Evolutionary conservation across 2,888 invertebrate genomes (phyloP).

Genomic region (Nemurella pictetii): DNA sequence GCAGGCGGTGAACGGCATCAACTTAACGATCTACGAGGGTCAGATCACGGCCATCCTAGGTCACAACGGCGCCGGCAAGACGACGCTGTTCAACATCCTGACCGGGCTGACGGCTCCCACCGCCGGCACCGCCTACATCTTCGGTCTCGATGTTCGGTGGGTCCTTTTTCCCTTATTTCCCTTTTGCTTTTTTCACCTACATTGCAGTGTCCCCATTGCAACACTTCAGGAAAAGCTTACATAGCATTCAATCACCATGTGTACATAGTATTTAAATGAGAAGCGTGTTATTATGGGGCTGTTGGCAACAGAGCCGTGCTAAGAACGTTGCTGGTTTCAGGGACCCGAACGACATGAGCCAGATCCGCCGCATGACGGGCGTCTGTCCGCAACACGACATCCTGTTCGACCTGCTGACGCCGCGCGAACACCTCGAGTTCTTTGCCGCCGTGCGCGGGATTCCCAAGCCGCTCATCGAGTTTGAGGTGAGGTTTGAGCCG

Average conservation of each 20-base stretch:
- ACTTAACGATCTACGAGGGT: conserved; percentile 80
- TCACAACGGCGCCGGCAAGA: conserved; percentile 87
- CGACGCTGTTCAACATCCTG: conserved; percentile 81
- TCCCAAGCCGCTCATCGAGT: conserved; percentile 57
- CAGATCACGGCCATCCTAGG: conserved; percentile 86
- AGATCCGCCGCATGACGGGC: conserved; percentile 79
- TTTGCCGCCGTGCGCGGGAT: conserved; percentile 80
- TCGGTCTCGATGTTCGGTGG: conserved; percentile 73
- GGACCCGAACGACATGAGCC: conserved; percentile 74
- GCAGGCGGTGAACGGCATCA: conserved; percentile 72
- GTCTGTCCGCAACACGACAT: conserved; percentile 88
- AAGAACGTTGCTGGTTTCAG: conserved; percentile 50
- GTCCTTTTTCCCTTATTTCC: background rate
- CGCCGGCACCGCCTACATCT: conserved; percentile 72
- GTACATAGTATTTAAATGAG: too few relatives aligned
- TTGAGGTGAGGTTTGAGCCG: conserved; percentile 44
- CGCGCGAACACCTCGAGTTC: conserved; percentile 77
- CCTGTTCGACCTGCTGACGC: conserved; percentile 76
- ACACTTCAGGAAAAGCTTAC: too few relatives aligned
- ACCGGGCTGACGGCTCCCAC: conserved; percentile 78
- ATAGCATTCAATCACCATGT: too few relatives aligned
- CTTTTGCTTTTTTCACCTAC: too few relatives aligned
- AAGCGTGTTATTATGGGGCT: too few relatives aligned
- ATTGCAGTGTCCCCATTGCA: too few relatives aligned
- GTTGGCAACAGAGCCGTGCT: too few relatives aligned